Evolutionary conservation across 2,113 vertebrate species (phyloP).

Genomic region (human): GRCh38 chr7:98853501-98854000

Average conservation of each 20-base stretch:
- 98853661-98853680: neutral
- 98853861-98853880: neutral
- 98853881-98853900: neutral
- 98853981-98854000: neutral
- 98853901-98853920: neutral
- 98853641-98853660: neutral
- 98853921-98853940: neutral
- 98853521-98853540: too few species aligned
- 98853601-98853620: too few species aligned
- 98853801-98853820: accelerated
- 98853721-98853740: neutral
- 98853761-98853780: neutral
- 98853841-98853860: neutral
- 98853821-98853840: neutral
- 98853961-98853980: neutral
- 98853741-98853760: accelerated
- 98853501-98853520: too few species aligned
- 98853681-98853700: neutral
- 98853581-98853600: too few species aligned
- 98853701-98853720: neutral
- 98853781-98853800: neutral
- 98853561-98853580: too few species aligned
- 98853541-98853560: too few species aligned
- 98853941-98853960: neutral
- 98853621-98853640: too few species aligned